Percentiles rank a stretch among this genome's conserved stretches.
These are phyloP conservation scores for Maniola hyperantus DNA, from an alignment of 2,888 invertebrate genomes.

Conservation along the genomic window DNA sequence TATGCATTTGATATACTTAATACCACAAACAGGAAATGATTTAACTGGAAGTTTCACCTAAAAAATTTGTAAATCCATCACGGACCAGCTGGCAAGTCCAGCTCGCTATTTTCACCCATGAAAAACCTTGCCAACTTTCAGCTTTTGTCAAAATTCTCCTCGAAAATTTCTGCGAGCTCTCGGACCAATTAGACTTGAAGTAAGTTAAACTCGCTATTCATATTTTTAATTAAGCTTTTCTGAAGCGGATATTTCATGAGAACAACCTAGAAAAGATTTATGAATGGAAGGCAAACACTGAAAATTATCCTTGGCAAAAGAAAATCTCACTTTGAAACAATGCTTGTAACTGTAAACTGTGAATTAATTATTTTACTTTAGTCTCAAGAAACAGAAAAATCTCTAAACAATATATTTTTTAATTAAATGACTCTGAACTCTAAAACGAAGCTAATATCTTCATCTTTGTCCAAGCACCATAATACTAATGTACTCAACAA, in stretches of 20 bases:
- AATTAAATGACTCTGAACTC: too few species aligned
- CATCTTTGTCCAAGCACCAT: background rate
- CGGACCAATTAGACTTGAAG: background rate
- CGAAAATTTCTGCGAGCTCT: too few species aligned
- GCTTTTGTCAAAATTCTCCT: too few species aligned
- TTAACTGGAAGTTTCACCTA: too few species aligned
- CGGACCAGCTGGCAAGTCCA: too few species aligned
- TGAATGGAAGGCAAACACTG: conserved; percentile 17
- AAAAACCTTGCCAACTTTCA: too few species aligned
- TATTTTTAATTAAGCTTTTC: conserved; percentile 20
- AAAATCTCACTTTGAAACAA: conserved; percentile 25
- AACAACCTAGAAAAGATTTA: conserved; percentile 25
- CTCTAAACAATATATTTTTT: background rate
- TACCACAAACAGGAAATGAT: too few species aligned
- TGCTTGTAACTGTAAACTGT: background rate
- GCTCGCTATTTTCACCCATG: too few species aligned
- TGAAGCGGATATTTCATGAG: conserved; percentile 18
- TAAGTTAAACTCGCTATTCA: conserved; percentile 7
- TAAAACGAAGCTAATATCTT: too few species aligned
- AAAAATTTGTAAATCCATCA: too few species aligned
- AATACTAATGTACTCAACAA: background rate
- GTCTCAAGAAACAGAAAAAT: background rate
- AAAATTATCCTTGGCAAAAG: conserved; percentile 14
- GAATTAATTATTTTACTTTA: conserved; percentile 8
- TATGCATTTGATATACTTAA: too few species aligned